These are phyloP conservation scores for Chamaea fasciata DNA, from an alignment of 2,113 vertebrate species.

Conservation along the genomic window DNA sequence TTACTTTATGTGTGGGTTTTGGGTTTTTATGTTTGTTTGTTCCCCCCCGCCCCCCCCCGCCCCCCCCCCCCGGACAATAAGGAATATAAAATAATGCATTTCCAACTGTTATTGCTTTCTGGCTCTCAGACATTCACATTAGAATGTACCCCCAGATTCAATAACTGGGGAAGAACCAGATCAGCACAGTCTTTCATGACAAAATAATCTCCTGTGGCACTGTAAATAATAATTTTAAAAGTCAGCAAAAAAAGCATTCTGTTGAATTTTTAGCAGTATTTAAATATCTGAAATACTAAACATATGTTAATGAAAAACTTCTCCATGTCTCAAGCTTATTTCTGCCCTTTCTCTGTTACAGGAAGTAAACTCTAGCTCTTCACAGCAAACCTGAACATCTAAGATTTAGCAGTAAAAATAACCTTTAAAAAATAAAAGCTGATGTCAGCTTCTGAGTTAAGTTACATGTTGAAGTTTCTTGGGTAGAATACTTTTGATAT, in stretches of 20 bases:
- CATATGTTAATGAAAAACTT: neutral
- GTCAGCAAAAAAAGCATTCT: neutral
- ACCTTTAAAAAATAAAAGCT: neutral
- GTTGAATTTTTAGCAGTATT: neutral
- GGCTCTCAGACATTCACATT: neutral
- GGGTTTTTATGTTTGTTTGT: too few species aligned
- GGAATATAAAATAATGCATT: neutral
- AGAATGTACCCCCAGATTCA: neutral
- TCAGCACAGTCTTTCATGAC: neutral
- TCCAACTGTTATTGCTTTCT: neutral
- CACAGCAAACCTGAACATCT: neutral
- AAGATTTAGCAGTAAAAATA: neutral
- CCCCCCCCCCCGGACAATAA: too few species aligned
- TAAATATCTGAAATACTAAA: neutral
- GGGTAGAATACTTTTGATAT: neutral
- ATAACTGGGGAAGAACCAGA: neutral
- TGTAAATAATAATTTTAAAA: neutral
- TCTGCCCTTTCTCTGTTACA: neutral
- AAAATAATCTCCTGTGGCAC: neutral
- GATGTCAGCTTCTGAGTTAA: neutral
- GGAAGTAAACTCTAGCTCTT: neutral
- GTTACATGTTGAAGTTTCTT: fast-evolving
- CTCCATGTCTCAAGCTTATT: neutral
- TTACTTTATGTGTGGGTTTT: neutral
- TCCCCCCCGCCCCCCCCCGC: too few species aligned